Conservation (phyloP, 2,888 invertebrate genomes). For the Athrips mouffetella region DNA sequence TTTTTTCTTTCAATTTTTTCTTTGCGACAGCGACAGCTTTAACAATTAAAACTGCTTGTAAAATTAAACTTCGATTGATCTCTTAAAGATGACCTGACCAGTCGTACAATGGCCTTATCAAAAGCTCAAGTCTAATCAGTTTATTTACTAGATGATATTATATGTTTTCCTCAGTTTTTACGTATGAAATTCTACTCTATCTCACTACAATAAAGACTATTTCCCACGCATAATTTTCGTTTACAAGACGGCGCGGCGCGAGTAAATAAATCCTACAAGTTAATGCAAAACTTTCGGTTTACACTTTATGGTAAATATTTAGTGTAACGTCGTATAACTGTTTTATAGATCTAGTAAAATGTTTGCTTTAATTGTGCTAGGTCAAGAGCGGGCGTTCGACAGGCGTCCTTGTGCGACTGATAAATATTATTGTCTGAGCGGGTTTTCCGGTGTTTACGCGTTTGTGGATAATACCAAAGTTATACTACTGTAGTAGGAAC, state of each 20-base stretch:
- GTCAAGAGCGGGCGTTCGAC: slow-evolving; percentile 76
- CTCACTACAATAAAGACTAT: not conserved
- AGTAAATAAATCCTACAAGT: slow-evolving; percentile 73
- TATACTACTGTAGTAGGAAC: no score
- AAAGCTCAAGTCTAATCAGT: not conserved
- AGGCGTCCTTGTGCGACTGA: slow-evolving; percentile 72
- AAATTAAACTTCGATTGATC: no score
- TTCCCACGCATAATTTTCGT: slow-evolving; percentile 24
- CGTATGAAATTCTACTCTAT: not conserved
- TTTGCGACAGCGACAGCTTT: no score
- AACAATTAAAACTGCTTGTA: no score
- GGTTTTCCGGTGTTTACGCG: slow-evolving; percentile 70
- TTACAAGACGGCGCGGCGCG: slow-evolving; percentile 52
- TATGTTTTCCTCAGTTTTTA: not conserved
- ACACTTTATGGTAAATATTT: slow-evolving; percentile 79
- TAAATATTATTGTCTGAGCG: slow-evolving; percentile 78
- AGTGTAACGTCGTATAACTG: slow-evolving; percentile 73
- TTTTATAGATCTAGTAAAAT: slow-evolving; percentile 77
- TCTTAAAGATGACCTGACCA: no score
- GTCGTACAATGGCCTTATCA: not conserved
- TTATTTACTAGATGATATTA: not conserved
- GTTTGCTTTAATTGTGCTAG: slow-evolving; percentile 77
- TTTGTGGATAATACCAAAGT: slow-evolving; percentile 54
- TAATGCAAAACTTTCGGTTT: slow-evolving; percentile 78
- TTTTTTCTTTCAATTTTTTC: no score